phyloP scores from a whole-genome alignment of 2,113 vertebrate genomes.

The Hiodon alosoides region DNA sequence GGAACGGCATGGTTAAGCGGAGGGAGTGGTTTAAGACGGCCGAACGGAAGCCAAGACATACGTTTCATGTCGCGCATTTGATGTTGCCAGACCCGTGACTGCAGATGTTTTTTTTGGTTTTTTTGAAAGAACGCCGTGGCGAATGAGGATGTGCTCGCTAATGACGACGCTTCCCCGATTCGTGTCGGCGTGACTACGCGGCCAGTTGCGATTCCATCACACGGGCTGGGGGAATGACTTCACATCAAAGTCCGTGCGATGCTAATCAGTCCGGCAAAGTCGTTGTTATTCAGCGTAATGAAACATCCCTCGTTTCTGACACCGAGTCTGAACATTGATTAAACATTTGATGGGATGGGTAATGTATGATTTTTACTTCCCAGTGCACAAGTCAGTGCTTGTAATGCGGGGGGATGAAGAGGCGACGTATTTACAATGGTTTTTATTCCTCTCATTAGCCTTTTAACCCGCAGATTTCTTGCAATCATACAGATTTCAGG shows the following conservation, averaged over 20 bases:
- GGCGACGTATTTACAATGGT: not conserved
- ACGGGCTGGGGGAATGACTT: not conserved
- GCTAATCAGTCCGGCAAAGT: slow-evolving; percentile 11
- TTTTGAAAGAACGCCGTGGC: not conserved
- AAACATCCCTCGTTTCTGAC: not conserved
- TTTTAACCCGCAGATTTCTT: not conserved
- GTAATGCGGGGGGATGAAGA: not conserved
- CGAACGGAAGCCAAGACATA: not conserved
- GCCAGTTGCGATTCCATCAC: not conserved
- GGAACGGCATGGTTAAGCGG: no score
- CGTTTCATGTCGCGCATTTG: not conserved
- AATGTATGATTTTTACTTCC: slow-evolving; percentile 1
- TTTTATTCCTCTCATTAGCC: not conserved
- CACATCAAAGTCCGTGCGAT: slow-evolving; percentile 6
- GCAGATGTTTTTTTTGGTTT: not conserved
- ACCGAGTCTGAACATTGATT: slow-evolving; percentile 10
- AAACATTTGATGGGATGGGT: slow-evolving; percentile 15
- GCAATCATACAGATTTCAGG: no score
- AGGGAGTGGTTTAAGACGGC: not conserved
- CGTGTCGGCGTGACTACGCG: not conserved
- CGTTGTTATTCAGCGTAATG: slow-evolving; percentile 22
- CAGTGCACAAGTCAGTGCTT: slow-evolving; percentile 10
- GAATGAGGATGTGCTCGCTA: not conserved
- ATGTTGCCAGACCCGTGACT: slow-evolving; percentile 3
- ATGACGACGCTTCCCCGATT: not conserved